phyloP scores from a whole-genome alignment of 92 coral and sea anemone genomes.

The Heteractis magnifica region DNA sequence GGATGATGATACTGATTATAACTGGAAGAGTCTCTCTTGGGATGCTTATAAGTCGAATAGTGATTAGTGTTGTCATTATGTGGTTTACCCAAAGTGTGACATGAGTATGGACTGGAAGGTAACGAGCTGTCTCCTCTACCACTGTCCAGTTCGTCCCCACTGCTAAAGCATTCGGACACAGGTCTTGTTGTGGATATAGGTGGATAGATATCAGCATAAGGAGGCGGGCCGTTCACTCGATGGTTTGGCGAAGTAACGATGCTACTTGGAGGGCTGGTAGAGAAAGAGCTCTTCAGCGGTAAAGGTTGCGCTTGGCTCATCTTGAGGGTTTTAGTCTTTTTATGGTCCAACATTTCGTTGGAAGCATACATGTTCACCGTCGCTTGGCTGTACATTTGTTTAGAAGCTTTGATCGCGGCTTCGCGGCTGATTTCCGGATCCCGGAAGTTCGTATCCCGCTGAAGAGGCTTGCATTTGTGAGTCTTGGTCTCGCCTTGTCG shows the following conservation, averaged over 20 bases:
- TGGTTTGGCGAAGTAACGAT: conserved; percentile 37
- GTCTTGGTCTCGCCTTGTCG: conserved; percentile 33
- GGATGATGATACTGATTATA: conserved; percentile 23
- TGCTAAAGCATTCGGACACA: conserved; percentile 57
- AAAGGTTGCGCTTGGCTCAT: conserved; percentile 53
- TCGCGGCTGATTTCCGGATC: conserved; percentile 86
- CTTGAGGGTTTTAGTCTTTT: conserved; percentile 25
- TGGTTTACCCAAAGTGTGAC: conserved; percentile 48
- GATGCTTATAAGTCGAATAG: conserved; percentile 27
- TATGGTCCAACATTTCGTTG: conserved; percentile 27
- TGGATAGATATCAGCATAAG: conserved; percentile 40
- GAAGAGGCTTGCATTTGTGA: conserved; percentile 13
- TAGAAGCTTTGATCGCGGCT: conserved; percentile 79
- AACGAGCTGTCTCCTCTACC: conserved; percentile 72
- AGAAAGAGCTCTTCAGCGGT: conserved; percentile 47
- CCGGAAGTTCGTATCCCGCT: conserved; percentile 56
- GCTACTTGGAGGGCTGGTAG: conserved; percentile 41
- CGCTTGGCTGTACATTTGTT: conserved; percentile 86
- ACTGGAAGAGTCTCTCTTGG: conserved; percentile 16
- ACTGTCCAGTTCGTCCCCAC: conserved; percentile 76
- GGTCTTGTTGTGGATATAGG: conserved; percentile 42
- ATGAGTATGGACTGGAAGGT: conserved; percentile 69
- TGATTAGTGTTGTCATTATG: conserved; percentile 21
- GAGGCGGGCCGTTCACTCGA: conserved; percentile 34
- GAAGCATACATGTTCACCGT: conserved; percentile 51